phyloP scores from a whole-genome alignment of 2,888 invertebrate genomes.

The Epistrophella euchroma region DNA sequence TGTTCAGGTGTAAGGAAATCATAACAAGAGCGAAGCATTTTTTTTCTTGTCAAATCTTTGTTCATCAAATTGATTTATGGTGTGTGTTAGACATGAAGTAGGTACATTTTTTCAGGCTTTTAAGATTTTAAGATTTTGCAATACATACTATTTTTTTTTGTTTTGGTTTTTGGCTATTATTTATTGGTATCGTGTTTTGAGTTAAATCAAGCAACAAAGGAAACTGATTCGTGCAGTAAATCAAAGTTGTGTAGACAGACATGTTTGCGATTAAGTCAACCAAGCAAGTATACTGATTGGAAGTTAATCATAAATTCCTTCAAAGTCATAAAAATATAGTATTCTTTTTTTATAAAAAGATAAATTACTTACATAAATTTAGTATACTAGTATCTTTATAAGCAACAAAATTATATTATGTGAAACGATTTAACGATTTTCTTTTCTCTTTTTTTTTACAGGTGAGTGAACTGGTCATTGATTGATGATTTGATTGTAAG shows the following conservation, averaged over 20 bases:
- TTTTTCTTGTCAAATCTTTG: constrained; percentile 16
- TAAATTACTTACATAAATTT: too few species aligned
- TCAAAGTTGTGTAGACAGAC: background rate
- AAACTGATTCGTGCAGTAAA: constrained; percentile 2
- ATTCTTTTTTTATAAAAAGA: too few species aligned
- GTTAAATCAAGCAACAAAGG: background rate
- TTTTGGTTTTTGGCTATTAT: background rate
- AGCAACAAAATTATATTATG: too few species aligned
- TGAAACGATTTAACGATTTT: too few species aligned
- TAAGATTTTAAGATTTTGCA: background rate
- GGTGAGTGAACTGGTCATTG: too few species aligned
- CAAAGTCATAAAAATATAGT: too few species aligned
- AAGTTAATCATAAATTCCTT: background rate
- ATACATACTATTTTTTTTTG: background rate
- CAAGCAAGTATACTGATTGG: background rate
- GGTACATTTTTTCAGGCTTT: background rate
- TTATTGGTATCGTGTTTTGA: background rate
- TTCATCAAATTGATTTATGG: constrained; percentile 30
- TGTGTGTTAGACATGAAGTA: background rate
- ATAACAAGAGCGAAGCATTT: constrained; percentile 2
- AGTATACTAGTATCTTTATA: too few species aligned
- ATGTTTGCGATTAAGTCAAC: background rate
- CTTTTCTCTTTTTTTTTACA: too few species aligned
- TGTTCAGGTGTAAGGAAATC: constrained; percentile 17
- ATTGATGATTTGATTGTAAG: too few species aligned